Evolutionary conservation across 1,140 invertebrate species (phyloP).

Genomic region (Bactericera cockerelli): DNA sequence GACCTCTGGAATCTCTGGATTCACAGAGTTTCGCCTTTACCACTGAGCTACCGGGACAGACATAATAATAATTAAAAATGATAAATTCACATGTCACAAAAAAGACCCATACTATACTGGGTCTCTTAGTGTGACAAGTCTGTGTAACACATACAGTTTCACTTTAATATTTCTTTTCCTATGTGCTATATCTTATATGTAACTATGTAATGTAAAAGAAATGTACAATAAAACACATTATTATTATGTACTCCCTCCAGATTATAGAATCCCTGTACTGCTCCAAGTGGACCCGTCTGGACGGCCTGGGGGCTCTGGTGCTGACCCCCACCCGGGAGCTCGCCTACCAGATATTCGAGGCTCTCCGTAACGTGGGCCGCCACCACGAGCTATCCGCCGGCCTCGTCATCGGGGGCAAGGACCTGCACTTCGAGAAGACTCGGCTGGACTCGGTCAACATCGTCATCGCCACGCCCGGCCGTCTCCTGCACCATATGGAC

Average conservation of each 20-base stretch:
- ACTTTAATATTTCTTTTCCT: no score
- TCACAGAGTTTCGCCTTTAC: no score
- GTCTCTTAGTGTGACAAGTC: no score
- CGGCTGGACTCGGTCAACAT: constrained; percentile 83
- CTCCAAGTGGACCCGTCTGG: constrained; percentile 70
- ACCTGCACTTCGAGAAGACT: constrained; percentile 71
- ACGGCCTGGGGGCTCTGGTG: constrained; percentile 86
- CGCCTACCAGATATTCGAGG: constrained; percentile 95
- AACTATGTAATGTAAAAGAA: no score
- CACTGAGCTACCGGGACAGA: no score
- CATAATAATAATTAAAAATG: no score
- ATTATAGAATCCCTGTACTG: constrained; percentile 63
- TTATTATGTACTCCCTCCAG: constrained; percentile 24
- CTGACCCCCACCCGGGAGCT: constrained; percentile 95
- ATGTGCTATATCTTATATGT: no score
- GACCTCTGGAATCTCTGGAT: no score
- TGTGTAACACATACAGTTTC: no score
- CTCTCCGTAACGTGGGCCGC: constrained; percentile 69
- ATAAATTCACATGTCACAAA: no score
- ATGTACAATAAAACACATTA: no score
- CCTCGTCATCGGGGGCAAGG: constrained; percentile 84
- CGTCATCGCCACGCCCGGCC: constrained; percentile 90
- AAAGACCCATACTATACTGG: no score
- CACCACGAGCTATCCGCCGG: constrained; percentile 89
- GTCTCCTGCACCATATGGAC: constrained; percentile 95